Evolutionary conservation across 2,888 invertebrate species (phyloP).

Genomic region (Troides oblongomaculatus): DNA sequence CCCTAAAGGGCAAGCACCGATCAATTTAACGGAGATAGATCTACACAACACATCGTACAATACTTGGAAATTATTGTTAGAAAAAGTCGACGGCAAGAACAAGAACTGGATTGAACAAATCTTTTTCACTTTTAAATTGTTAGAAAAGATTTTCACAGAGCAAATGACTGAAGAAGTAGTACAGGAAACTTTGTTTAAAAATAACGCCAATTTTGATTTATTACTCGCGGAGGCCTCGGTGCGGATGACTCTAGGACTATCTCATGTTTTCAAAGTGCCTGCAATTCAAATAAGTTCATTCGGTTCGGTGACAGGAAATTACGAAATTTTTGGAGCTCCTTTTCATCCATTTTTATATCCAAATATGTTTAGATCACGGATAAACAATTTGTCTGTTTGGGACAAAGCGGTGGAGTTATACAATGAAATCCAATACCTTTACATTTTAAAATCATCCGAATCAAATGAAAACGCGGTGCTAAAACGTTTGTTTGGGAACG

Average conservation of each 20-base stretch:
- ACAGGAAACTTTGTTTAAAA: constrained; percentile 28
- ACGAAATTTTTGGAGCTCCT: constrained; percentile 36
- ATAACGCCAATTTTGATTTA: constrained; percentile 35
- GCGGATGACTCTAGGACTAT: constrained; percentile 32
- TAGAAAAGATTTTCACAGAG: constrained; percentile 29
- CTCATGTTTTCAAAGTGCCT: constrained; percentile 40
- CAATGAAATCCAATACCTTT: constrained; percentile 22
- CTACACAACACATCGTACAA: constrained; percentile 32
- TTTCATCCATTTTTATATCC: constrained; percentile 42
- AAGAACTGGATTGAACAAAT: background rate
- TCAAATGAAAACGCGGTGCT: constrained; percentile 32
- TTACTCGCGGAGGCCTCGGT: constrained; percentile 36
- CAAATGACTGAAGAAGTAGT: constrained; percentile 31
- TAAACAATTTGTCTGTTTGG: constrained; percentile 40
- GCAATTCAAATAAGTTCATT: constrained; percentile 42
- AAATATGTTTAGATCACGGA: constrained; percentile 24
- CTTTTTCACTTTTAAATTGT: background rate
- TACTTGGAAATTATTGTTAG: constrained; percentile 12
- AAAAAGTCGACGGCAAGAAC: background rate
- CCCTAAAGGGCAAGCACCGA: constrained; percentile 31
- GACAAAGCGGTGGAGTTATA: constrained; percentile 43
- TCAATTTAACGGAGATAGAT: constrained; percentile 48
- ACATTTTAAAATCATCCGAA: constrained; percentile 19
- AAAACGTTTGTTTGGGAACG: constrained; percentile 37
- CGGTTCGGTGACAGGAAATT: constrained; percentile 25